Evolutionary conservation across 2,113 vertebrate species (phyloP).

Genomic region (Chunga burmeisteri): DNA sequence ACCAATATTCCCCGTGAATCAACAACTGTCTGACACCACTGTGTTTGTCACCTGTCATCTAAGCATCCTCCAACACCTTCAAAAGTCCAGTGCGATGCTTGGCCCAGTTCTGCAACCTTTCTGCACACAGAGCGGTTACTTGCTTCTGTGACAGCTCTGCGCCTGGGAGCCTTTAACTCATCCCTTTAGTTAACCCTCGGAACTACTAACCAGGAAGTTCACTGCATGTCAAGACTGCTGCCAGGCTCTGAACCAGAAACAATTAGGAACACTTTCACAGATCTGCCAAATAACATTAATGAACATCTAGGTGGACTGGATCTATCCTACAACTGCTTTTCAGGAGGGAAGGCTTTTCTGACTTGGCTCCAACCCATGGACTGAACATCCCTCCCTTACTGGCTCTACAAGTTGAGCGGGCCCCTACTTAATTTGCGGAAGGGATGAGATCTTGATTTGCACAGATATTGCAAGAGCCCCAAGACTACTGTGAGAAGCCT

Average conservation of each 20-base stretch:
- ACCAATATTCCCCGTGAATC: not conserved
- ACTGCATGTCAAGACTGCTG: not conserved
- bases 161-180: not conserved
- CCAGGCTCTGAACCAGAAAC: not conserved
- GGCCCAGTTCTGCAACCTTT: not conserved
- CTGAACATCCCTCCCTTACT: constrained; percentile 9
- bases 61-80: not conserved
- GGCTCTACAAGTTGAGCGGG: constrained; percentile 25
- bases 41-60: accelerated
- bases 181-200: not conserved
- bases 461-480: not conserved
- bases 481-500: not conserved
- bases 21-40: not conserved
- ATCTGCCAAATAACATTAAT: not conserved
- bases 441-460: constrained; percentile 7
- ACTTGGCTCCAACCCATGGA: not conserved
- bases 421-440: not conserved
- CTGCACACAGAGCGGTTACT: not conserved
- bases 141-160: not conserved
- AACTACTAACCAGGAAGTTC: not conserved
- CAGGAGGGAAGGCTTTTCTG: not conserved
- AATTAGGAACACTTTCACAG: not conserved
- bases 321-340: not conserved
- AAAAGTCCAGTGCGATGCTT: accelerated
- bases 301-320: not conserved